These are phyloP conservation scores for Panagrolaimus sp. DNA, from an alignment of 1,140 invertebrate genomes.

Conservation along the genomic window DNA sequence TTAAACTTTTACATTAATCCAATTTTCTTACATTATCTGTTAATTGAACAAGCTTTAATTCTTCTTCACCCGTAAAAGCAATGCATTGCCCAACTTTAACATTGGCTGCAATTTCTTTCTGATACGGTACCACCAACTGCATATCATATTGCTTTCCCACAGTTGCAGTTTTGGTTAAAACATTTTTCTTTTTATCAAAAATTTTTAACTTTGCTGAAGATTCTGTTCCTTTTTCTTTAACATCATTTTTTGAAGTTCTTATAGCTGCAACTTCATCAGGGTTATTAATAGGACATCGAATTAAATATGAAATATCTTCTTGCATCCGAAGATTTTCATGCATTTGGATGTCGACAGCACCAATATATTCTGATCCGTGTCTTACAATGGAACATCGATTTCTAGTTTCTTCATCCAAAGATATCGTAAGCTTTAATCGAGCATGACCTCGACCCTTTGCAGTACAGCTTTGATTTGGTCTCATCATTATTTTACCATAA, in stretches of 20 bases:
- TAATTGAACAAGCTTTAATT: constrained; percentile 1
- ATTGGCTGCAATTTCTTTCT: neutral
- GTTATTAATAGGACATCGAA: constrained; percentile 10
- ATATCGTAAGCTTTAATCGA: constrained; percentile 1
- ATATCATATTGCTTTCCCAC: constrained; percentile 8
- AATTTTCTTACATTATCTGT: constrained; percentile 3
- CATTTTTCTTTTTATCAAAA: constrained; percentile 10
- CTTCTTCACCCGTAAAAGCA: neutral
- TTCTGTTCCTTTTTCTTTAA: too few relatives aligned
- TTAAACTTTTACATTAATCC: neutral
- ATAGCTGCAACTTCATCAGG: neutral
- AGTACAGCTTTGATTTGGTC: neutral
- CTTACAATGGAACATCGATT: constrained; percentile 9
- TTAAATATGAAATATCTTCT: neutral
- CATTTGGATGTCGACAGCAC: constrained; percentile 5
- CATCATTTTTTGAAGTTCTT: too few relatives aligned
- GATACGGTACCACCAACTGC: neutral
- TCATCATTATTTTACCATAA: constrained; percentile 3
- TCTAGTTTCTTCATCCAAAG: constrained; percentile 4
- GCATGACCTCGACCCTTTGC: neutral
- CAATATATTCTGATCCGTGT: neutral
- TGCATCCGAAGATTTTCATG: neutral
- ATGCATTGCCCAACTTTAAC: constrained; percentile 4
- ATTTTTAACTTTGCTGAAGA: neutral
- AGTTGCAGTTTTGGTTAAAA: neutral